Evolutionary conservation across 2,113 vertebrate genomes (phyloP).

Genomic region (Aphelocoma coerulescens): DNA sequence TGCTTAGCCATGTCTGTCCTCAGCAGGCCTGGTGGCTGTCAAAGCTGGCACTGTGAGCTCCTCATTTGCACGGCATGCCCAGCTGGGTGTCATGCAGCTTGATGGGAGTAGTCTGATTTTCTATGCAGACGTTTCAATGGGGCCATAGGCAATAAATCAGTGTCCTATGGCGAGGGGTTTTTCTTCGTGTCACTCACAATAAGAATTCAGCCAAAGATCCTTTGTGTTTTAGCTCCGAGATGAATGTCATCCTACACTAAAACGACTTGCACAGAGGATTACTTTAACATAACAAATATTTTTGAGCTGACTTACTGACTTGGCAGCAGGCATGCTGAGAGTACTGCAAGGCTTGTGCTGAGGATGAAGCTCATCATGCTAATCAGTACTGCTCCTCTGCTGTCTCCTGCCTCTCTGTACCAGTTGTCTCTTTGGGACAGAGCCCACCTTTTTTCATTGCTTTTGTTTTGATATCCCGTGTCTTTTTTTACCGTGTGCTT

Average conservation of each 20-base stretch:
- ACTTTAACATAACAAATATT: slow-evolving; percentile 19
- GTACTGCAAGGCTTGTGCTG: not conserved
- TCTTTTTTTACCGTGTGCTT: not conserved
- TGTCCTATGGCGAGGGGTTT: not conserved
- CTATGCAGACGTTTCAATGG: not conserved
- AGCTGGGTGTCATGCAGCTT: not conserved
- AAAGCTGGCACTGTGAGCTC: not conserved
- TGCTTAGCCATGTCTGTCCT: not conserved
- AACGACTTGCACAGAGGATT: not conserved
- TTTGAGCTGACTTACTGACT: not conserved
- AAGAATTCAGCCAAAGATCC: not conserved
- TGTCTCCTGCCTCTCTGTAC: not conserved
- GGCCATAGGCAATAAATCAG: not conserved
- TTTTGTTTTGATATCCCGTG: not conserved
- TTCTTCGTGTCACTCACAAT: not conserved
- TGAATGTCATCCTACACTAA: not conserved
- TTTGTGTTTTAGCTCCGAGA: not conserved
- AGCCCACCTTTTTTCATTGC: not conserved
- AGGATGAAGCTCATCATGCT: not conserved
- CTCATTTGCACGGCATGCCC: not conserved
- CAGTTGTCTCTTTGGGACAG: not conserved
- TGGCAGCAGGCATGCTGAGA: not conserved
- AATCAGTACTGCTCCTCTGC: not conserved
- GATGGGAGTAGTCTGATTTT: not conserved
- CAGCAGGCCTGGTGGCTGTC: not conserved